Conservation (phyloP, 2,888 invertebrate species). For the Corythucha ciliata region DNA sequence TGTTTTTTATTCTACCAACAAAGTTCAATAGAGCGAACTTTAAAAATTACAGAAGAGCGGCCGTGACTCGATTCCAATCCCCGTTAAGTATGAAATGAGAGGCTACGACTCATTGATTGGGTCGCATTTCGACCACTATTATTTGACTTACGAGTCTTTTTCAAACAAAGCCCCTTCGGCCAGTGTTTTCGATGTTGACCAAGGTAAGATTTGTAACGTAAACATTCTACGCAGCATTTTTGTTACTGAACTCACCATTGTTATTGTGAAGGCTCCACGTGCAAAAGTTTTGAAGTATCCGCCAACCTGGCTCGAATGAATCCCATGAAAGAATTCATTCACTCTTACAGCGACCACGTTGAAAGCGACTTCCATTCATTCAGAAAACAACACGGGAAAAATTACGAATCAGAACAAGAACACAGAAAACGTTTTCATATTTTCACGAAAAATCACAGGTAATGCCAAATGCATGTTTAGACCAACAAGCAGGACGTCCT, state of each 20-base stretch:
- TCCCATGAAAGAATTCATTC: slow-evolving; percentile 85
- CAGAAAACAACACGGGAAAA: slow-evolving; percentile 58
- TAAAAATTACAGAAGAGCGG: too few species aligned
- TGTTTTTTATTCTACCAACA: too few species aligned
- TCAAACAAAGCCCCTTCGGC: too few species aligned
- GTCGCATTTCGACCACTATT: slow-evolving; percentile 93
- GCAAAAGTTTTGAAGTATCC: too few species aligned
- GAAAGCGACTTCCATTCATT: slow-evolving; percentile 67
- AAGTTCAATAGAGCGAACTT: too few species aligned
- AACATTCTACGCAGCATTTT: too few species aligned
- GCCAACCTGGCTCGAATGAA: slow-evolving; percentile 78
- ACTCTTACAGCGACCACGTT: slow-evolving; percentile 58
- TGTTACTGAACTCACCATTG: too few species aligned
- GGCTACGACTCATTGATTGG: slow-evolving; percentile 87
- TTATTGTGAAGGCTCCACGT: too few species aligned
- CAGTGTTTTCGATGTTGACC: too few species aligned
- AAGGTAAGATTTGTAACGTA: too few species aligned
- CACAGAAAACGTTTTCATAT: background rate
- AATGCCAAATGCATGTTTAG: too few species aligned
- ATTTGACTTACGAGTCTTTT: slow-evolving; percentile 65
- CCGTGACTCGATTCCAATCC: slow-evolving; percentile 58
- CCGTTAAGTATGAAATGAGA: slow-evolving; percentile 82
- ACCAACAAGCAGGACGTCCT: too few species aligned
- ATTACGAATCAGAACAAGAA: slow-evolving; percentile 45
- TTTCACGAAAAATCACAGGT: slow-evolving; percentile 8